These are phyloP conservation scores for Aselliscus stoliczkanus DNA, from an alignment of 2,797 vertebrate species.

Conservation along the genomic window DNA sequence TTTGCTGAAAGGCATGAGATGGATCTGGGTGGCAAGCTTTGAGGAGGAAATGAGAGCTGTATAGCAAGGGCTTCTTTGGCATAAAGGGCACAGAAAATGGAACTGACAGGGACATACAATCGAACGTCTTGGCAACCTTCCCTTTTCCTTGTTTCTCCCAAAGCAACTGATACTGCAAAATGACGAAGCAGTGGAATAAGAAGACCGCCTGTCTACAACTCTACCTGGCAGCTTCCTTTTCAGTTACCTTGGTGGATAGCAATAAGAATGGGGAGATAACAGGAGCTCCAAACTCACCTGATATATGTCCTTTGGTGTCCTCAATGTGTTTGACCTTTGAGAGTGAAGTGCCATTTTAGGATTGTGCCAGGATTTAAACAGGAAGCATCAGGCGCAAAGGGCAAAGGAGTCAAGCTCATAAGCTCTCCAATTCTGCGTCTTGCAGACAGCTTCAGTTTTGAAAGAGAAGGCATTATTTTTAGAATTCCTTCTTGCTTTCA, in stretches of 20 bases:
- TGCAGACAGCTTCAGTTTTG: constrained; percentile 66
- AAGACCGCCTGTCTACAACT: fast-evolving
- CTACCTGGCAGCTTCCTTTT: not conserved
- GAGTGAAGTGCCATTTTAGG: not conserved
- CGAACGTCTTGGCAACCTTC: fast-evolving
- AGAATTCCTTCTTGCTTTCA: constrained; percentile 65
- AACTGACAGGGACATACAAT: fast-evolving
- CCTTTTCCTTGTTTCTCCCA: not conserved
- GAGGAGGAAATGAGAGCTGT: not conserved
- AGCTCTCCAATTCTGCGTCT: constrained; percentile 51
- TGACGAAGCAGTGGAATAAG: not conserved
- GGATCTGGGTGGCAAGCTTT: not conserved
- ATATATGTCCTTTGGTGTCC: fast-evolving
- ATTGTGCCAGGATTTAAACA: constrained; percentile 37
- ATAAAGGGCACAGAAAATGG: not conserved
- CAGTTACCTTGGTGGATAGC: not conserved
- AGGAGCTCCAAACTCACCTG: not conserved
- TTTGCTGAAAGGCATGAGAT: not conserved
- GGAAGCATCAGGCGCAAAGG: constrained; percentile 65
- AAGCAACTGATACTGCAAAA: not conserved
- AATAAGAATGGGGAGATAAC: not conserved
- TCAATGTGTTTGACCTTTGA: constrained; percentile 1
- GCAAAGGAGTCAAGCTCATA: constrained; percentile 65
- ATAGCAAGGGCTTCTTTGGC: not conserved
- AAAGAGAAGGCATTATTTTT: constrained; percentile 72